Base-by-base conservation (phyloP, 2,888 invertebrate species). In the Campoletis raptor region DNA sequence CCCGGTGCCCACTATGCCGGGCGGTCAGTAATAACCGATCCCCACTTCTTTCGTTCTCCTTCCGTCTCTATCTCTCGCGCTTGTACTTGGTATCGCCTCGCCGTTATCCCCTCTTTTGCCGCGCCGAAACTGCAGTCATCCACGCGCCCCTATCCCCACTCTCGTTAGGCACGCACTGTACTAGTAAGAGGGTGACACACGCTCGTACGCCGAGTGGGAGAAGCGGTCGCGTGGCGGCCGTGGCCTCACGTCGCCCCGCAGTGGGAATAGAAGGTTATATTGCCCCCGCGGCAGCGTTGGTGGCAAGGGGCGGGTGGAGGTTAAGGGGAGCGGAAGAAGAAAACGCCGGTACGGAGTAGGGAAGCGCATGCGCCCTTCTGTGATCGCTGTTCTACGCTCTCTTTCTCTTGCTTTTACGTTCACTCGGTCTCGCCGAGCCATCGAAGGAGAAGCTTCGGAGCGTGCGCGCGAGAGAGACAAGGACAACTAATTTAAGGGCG, bases 191-290 rank as follows among this genome's bases (percentile, higher is more conserved):
- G 92, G 91, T 91, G 93, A 93, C 93, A 92, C 93, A 92, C 94
- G 94, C 92, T 92, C 90, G 85, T 82, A 66, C 70, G 85, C 52
- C 80, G 83, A 90, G 93, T 89, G 92, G 93, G 93, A 91, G 92
- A 88, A 90, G 90, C 90, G 90, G 94, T 94, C 94, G 94, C 94
- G 94, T 94, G 94, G 94, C 94, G 90, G 89, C 88, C 89, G 90
- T 85, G 85, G 89, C 89, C 86, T 85, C 84, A 88, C 87, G 80
- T 82, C 86, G 84, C 83, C 45, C 30, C 6, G 30, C 76, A 18
- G 54, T 52, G 72, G 81, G 67, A 66, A 69, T 54, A 24, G 67
- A 7, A 76, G 81, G 54, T 57, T 73, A 66, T 67, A 79, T 69
- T 54, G 57, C 52, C 64, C 52, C 79, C 36, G 82, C 21, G 45